Base-by-base conservation (phyloP, 2,113 vertebrate species). In the Nymphicus hollandicus region DNA sequence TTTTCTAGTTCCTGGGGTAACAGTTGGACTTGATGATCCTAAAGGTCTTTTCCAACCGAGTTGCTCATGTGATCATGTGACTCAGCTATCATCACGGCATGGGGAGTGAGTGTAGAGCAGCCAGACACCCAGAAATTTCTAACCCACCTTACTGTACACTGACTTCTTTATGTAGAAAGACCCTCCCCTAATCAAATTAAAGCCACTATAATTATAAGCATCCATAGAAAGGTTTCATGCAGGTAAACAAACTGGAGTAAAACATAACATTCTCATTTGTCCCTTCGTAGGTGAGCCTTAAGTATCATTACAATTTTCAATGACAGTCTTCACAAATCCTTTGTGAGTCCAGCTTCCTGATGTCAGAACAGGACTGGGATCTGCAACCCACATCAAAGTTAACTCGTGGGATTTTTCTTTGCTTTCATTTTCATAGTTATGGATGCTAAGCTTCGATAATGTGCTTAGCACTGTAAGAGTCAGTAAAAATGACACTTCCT, bases 391-490 rank as follows among this genome's bases (percentile, higher is more conserved):
- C 77, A 92, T 93, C 88, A 90, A 93, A 96, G 88, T 91, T 74
- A 90, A 52, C 49, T 88, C 68, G 35, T 56, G 68, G 73, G 81
- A 92, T 91, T 97, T 90, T 66, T 3, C 76, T 64, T 86, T 92
- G 47, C 81, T 90, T 88, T 91, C 28, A 64, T 86, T 81, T 91
- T 81, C 65, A 12, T 56, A 81, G 56, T 92, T 86, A 92, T 3
- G 65, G 90, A 88, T 96, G 83, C 80, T 97, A 96, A 96, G 96
- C 92, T 95, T 78, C 6, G 6, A 33, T 92, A 95, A 96, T 92
- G 69, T 96, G 88, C 92, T 95, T 95, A 96, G 65, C 4, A 3
- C 90, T 92, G 39, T 88, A 79, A 93, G 90, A 93, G 31, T 53
- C 86, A 72, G 92, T 39, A 91, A 35, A 94, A 95, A 78, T 88